Conservation (phyloP, 92 coral and sea anemone genomes). For the Epizoanthus stellaris region DNA sequence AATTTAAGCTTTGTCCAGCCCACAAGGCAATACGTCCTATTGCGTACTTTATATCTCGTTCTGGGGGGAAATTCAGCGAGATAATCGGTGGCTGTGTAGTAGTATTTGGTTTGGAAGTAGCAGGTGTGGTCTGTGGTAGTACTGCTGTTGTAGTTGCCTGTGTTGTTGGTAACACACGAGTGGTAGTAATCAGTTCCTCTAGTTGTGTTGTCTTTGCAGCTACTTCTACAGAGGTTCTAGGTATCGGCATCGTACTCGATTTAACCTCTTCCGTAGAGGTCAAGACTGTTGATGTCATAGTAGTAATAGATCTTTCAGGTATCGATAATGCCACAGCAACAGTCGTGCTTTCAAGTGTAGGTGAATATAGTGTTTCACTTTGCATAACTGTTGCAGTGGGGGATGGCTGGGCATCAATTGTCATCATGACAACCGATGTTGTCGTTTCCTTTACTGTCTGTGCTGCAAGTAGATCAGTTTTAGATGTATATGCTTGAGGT, state of each 20-base stretch:
- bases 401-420: not conserved
- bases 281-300: not conserved
- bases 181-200: not conserved
- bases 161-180: not conserved
- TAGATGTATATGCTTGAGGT: too few relatives aligned
- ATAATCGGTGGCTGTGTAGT: slow-evolving; percentile 1
- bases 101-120: slow-evolving; percentile 2
- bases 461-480: too few relatives aligned
- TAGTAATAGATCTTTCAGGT: not conserved
- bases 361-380: too few relatives aligned
- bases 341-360: not conserved
- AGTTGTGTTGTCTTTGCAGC: slow-evolving; percentile 3
- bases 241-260: not conserved
- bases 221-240: not conserved
- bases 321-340: not conserved
- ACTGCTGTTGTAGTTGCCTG: not conserved
- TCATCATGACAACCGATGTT: not conserved
- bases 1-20: slow-evolving; percentile 71
- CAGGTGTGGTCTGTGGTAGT: not conserved
- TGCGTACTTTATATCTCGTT: slow-evolving; percentile 36
- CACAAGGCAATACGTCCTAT: slow-evolving; percentile 61
- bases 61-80: slow-evolving; percentile 53
- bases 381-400: too few relatives aligned
- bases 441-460: not conserved
- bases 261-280: not conserved